phyloP scores from a whole-genome alignment of 2,888 invertebrate species.

The Falcaria lacertinaria region DNA sequence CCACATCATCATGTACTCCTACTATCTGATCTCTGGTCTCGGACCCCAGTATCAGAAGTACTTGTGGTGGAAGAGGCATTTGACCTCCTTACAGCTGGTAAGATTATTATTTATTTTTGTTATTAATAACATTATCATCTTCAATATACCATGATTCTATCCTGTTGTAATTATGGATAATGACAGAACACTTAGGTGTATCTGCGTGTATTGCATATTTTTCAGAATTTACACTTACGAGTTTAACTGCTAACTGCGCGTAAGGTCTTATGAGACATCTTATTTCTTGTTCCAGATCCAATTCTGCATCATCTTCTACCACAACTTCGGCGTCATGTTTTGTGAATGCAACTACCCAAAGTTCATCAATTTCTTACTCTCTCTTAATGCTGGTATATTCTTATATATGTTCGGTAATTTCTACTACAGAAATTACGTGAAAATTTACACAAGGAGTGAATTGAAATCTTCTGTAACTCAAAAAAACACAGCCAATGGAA shows the following conservation, averaged over 20 bases:
- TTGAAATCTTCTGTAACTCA: neutral
- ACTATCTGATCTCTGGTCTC: conserved; percentile 92
- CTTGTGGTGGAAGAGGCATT: conserved; percentile 96
- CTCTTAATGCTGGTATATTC: conserved; percentile 84
- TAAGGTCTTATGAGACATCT: neutral
- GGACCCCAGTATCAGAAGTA: conserved; percentile 94
- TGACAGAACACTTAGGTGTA: too few species aligned
- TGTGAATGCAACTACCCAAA: conserved; percentile 86
- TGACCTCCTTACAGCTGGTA: conserved; percentile 92
- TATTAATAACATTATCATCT: too few species aligned
- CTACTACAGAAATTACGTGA: conserved; percentile 83
- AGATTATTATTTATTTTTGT: conserved; percentile 26
- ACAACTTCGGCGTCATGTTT: conserved; percentile 83
- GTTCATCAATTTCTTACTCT: conserved; percentile 82
- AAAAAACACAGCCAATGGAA: conserved; percentile 30
- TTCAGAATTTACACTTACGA: too few species aligned
- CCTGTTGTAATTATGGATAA: too few species aligned
- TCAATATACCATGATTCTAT: too few species aligned
- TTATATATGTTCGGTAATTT: conserved; percentile 89
- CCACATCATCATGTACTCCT: conserved; percentile 95
- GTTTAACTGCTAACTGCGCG: neutral
- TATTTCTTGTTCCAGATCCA: conserved; percentile 77
- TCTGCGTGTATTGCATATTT: too few species aligned
- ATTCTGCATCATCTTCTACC: conserved; percentile 87
- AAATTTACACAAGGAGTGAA: conserved; percentile 23